These are phyloP conservation scores for Tethya wilhelma DNA, from an alignment of 37 sponge, comb jelly and placozoan genomes.

Conservation along the genomic window DNA sequence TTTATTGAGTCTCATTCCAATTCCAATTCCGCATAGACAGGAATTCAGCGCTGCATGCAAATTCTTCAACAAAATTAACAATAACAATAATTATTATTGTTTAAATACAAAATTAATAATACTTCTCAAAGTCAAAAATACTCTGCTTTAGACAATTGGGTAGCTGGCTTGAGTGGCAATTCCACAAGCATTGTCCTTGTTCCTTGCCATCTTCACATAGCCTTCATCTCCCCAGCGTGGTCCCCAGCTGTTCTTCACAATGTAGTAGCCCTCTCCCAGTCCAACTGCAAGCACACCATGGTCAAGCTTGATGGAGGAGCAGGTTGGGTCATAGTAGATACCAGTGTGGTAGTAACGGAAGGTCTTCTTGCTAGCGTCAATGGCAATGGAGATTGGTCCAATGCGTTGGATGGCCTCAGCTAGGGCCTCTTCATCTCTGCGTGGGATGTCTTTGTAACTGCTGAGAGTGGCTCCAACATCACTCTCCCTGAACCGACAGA, in stretches of 20 bases:
- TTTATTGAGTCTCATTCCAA: too few relatives aligned
- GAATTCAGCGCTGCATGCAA: too few relatives aligned
- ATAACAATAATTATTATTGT: too few relatives aligned
- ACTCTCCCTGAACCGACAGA: slow-evolving; percentile 56
- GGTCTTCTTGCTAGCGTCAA: slow-evolving; percentile 79
- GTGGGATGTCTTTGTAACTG: slow-evolving; percentile 57
- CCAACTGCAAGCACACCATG: slow-evolving; percentile 94
- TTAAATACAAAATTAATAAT: too few relatives aligned
- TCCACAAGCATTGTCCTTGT: slow-evolving; percentile 84
- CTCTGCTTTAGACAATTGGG: too few relatives aligned
- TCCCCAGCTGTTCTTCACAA: slow-evolving; percentile 99
- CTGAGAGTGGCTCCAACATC: slow-evolving; percentile 72
- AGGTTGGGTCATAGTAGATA: slow-evolving; percentile 83
- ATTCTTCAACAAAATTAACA: too few relatives aligned
- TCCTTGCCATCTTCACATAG: slow-evolving; percentile 79
- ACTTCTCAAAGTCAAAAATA: too few relatives aligned
- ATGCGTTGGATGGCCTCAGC: slow-evolving; percentile 67
- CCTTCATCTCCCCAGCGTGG: slow-evolving; percentile 86
- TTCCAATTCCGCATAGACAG: too few relatives aligned
- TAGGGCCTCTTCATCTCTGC: slow-evolving; percentile 72
- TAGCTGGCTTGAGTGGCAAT: slow-evolving; percentile 88
- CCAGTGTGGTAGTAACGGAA: slow-evolving; percentile 85
- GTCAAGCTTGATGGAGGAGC: slow-evolving; percentile 86
- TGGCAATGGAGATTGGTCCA: slow-evolving; percentile 93
- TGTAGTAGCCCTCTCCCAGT: slow-evolving; percentile 65